Evolutionary conservation across 2,888 invertebrate species (phyloP), one percentile per base, ranked within the genome.

Genomic region (Junonia oenone): DNA sequence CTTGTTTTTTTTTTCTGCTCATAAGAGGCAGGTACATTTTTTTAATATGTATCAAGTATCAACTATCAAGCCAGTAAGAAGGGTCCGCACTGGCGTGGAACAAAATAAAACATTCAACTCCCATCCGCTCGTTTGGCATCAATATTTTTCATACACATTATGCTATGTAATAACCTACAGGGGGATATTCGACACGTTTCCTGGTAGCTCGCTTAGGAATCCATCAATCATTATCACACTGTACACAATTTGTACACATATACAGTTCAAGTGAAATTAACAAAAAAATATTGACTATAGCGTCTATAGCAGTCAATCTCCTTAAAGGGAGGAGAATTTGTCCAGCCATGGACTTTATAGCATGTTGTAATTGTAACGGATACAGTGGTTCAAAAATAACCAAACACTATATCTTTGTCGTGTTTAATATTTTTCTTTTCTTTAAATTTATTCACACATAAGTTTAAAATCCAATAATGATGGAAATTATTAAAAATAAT

Each of bases 21-120:
- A n/a, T 13, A 35, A n/a, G 6, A 13, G 13, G 0, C 5, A 19
- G 38, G 11, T 40, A 1, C 38, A 4, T 38, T 9, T 43, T 43
- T 55, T 29, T 45, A 48, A 45, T 56, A 45, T 31, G 22, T 38
- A 51, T 51, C 51, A 53, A 51, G 22, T 38, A 51, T 51, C 51
- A 53, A 51, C 45, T 38, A 54, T 51, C 51, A 53, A 51, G 40
- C 27, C 37, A 43, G 6, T 47, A 48, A 49, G 56, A 58, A 83
- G 88, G 88, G 88, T 88, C 85, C 75, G 84, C 87, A 87, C 58
- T 76, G 79, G 75, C 61, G 83, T 82, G 88, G 84, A 87, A 88
- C 85, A 72, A 68, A 73, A 73, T 66, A 65, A 68, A 72, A 67
- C 69, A 66, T 70, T 71, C 66, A 68, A 68, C 68, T 64, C 68